Base-by-base conservation (phyloP, 2,113 vertebrate species). In the Brachyhypopomus occidentalis region DNA sequence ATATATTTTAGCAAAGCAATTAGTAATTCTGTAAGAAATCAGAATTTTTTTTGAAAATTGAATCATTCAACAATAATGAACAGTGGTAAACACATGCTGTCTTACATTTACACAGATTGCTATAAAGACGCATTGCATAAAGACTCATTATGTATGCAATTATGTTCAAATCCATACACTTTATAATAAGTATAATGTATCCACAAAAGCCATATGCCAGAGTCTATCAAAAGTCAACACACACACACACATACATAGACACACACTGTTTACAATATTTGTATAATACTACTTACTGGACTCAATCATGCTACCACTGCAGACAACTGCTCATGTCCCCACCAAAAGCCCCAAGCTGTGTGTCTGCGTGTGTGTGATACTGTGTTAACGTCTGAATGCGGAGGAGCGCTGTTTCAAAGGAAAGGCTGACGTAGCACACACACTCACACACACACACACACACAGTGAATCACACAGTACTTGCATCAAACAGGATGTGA, bases 371-470 rank as follows among this genome's bases (percentile, higher is more conserved):
- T 22, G 34, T 12, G 45, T 67, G 52, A 41, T 14, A 52, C 45
- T 52, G 45, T 52, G 12, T 52, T 52, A 14, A 52, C 9, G 45
- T 52, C 45, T 52, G 45, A 52, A 52, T 52, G 45, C 45, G 12
- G 7, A 45, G 9, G 41, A 45, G 41, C 41, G 1, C 41, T 3
- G 56, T n/a, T 30, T 2, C 4, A 19, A 30, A 72, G 66, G 77
- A 58, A 72, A 79, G 22, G 67, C 56, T 79, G 77, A 79, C 67
- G 77, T 78, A 78, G 64, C 19, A 76, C 23, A 69, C 38, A 75
- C 58, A 62, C 17, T 16, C 63, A 60, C 72, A 27, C 20, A 19
- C 8, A 30, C 7, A n/a, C 34, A 72, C 30, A 72, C 30, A 45
- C 0, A 52, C 17, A 52, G 20, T 52, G 2, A 30, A 30, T 22